Conservation (phyloP, 2,113 vertebrate genomes). For the Plecturocebus donacophilus region DNA sequence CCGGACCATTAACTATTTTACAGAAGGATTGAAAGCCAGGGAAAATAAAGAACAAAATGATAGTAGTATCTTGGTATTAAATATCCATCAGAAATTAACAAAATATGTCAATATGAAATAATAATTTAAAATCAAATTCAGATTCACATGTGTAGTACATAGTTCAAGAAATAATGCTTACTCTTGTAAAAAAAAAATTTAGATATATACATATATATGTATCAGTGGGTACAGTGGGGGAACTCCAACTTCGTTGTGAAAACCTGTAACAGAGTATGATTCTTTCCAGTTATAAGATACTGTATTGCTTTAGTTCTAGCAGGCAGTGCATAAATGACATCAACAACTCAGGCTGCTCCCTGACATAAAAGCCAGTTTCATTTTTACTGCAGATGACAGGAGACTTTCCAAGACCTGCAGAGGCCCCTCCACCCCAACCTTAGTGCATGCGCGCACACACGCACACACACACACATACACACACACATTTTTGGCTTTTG, state of each 20-base stretch:
- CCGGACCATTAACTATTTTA: not conserved
- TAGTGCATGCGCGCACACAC: not conserved
- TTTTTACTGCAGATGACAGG: not conserved
- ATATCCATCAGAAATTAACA: not conserved
- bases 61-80: not conserved
- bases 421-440: not conserved
- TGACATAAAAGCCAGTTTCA: not conserved
- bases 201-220: not conserved
- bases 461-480: not conserved
- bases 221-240: not conserved
- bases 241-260: not conserved
- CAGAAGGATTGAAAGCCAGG: not conserved
- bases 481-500: not conserved
- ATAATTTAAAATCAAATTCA: not conserved
- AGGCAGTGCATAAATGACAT: not conserved
- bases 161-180: not conserved
- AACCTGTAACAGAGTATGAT: not conserved
- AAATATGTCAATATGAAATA: not conserved
- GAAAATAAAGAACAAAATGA: not conserved
- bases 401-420: not conserved
- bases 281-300: not conserved
- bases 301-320: not conserved
- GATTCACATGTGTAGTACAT: not conserved
- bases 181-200: not conserved
- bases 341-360: not conserved